Base-by-base conservation (phyloP, 2,888 invertebrate genomes). In the Ferrisia virgata region DNA sequence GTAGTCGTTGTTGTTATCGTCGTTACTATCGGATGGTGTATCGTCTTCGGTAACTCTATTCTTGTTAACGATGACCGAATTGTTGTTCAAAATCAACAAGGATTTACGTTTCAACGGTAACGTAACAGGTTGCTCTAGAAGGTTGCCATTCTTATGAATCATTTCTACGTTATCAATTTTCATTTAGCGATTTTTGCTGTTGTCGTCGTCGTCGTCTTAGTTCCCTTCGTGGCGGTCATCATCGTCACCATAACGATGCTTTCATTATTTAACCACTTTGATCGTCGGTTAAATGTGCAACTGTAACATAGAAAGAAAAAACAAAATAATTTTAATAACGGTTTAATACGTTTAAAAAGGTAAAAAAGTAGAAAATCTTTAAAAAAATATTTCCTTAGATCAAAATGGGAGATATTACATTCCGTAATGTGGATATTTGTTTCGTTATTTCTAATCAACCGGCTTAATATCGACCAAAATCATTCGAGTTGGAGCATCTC, bases 61-160 rank as follows among this genome's bases (percentile, higher is more conserved):
- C 53, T 79, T 84, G 22, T 53, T 36, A 22, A 78, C 79, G 79
- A 84, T 84, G 47, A 84, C 83, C 47, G 83, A 83, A 43, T 83
- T 83, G 5, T 83, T 83, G 22, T 83, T 83, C 3, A 83, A 6
- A 39, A 83, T 83, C 18, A 76, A n/a, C 6, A 72, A 18, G 4
- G 83, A 43, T 76, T 72, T 83, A 28, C 43, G 83, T 64, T 64
- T 82, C 58, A 58, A 36, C 18, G 81, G 58, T 28, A 82, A 69
- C 69, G 36, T 9, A 25, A 69, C 69, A 15, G 83, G 5, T 8
- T 25, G 43, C 22, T 33, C 72, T 13, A 64, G 22, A 13, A 83
- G 47, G 76, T 76, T 76, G 47, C 83, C 83, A 83, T 83, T 83
- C 43, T 83, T 83, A 18, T 83, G 83, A 28, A 83, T 83, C 83